Evolutionary conservation across 2,888 invertebrate genomes (phyloP).

Genomic region (Drosophila lutescens): DNA sequence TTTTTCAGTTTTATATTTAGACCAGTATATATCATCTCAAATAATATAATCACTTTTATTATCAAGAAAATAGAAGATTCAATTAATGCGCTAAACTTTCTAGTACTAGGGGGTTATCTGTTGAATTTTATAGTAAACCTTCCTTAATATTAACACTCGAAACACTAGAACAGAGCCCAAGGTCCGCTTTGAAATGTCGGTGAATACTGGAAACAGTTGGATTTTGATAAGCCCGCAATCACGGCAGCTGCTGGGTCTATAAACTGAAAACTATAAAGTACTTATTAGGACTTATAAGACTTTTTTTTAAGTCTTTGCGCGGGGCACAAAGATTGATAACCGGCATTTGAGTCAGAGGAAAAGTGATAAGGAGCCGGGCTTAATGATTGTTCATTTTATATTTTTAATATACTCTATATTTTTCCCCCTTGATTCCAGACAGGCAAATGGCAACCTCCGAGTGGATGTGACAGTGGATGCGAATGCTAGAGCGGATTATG

Average conservation of each 20-base stretch:
- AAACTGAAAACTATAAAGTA: constrained; percentile 17
- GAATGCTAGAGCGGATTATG: constrained; percentile 33
- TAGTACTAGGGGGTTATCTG: not conserved
- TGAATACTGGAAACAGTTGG: constrained; percentile 31
- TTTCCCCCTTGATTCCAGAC: constrained; percentile 32
- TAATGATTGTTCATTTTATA: constrained; percentile 20
- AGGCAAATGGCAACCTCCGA: constrained; percentile 22
- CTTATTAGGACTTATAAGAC: constrained; percentile 7
- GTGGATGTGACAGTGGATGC: constrained; percentile 15
- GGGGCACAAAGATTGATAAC: constrained; percentile 11
- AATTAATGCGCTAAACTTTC: not conserved
- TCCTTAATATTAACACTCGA: constrained; percentile 16
- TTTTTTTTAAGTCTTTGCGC: not conserved
- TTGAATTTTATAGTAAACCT: constrained; percentile 8
- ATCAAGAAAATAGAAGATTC: not conserved
- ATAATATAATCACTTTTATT: not conserved
- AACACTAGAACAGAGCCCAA: not conserved
- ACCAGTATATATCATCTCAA: too few relatives aligned
- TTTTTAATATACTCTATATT: not conserved
- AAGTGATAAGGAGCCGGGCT: constrained; percentile 17
- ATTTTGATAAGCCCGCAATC: constrained; percentile 18
- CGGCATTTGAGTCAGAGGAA: too few relatives aligned
- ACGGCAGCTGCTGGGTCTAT: constrained; percentile 11
- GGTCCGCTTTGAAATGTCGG: constrained; percentile 1
- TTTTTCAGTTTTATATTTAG: too few relatives aligned